Evolutionary conservation across 2,888 invertebrate genomes (phyloP).

Genomic region (Cephus rjabovi): DNA sequence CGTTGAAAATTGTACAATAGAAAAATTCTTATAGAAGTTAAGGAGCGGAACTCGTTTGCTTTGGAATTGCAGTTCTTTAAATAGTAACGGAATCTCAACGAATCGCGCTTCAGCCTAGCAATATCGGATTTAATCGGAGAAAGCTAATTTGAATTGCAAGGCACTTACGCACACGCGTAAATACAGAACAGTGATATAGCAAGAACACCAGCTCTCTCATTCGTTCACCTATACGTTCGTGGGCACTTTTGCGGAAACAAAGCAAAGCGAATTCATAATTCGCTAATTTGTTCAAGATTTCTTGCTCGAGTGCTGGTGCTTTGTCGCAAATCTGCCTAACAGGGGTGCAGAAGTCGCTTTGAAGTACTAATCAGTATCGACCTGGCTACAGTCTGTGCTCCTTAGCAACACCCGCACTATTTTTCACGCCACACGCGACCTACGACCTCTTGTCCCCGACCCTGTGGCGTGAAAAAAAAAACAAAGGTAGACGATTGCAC

Average conservation of each 20-base stretch:
- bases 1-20: not conserved
- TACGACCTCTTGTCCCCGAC: slow-evolving; percentile 14
- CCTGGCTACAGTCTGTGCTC: slow-evolving; percentile 39
- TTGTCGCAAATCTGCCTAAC: slow-evolving; percentile 34
- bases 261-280: slow-evolving; percentile 57
- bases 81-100: not conserved
- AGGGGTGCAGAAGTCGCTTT: slow-evolving; percentile 41
- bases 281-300: slow-evolving; percentile 60
- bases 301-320: slow-evolving; percentile 47
- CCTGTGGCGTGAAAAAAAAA: not conserved
- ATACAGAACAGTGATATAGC: slow-evolving; percentile 37
- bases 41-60: not conserved
- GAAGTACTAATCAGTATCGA: slow-evolving; percentile 62
- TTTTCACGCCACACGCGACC: slow-evolving; percentile 17
- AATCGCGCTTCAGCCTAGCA: not conserved
- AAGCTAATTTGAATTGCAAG: slow-evolving; percentile 60
- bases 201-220: slow-evolving; percentile 25
- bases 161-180: slow-evolving; percentile 47
- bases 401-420: slow-evolving; percentile 19
- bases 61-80: not conserved
- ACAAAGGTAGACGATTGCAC: slow-evolving; percentile 43
- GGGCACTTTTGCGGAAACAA: slow-evolving; percentile 48
- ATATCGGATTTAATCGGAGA: slow-evolving; percentile 39
- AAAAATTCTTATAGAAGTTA: not conserved
- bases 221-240: slow-evolving; percentile 22